Evolutionary conservation across 2,888 invertebrate species (phyloP).

Genomic region (Cephus nigrinus): DNA sequence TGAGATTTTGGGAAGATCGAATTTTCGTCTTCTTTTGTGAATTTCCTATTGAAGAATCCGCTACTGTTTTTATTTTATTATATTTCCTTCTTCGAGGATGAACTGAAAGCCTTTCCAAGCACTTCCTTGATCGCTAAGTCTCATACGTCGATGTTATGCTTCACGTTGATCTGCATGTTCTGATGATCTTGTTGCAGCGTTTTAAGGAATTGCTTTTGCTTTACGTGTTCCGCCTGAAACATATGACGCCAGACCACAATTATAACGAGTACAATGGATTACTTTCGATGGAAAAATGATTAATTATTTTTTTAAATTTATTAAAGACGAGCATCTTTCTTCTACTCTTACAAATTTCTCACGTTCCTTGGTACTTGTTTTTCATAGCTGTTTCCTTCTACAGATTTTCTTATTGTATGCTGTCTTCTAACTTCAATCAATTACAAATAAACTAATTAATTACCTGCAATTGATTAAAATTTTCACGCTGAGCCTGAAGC

Average conservation of each 20-base stretch:
- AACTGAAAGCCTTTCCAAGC: not conserved
- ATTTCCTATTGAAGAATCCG: not conserved
- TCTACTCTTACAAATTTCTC: not conserved
- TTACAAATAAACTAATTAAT: not conserved
- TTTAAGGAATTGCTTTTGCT: slow-evolving; percentile 59
- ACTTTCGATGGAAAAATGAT: not conserved
- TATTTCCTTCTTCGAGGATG: not conserved
- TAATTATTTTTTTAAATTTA: not conserved
- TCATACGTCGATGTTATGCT: slow-evolving; percentile 55
- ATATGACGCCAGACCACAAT: not conserved
- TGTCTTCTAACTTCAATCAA: not conserved
- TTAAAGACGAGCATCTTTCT: not conserved
- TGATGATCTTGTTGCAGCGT: slow-evolving; percentile 62
- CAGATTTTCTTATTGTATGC: not conserved
- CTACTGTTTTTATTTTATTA: not conserved
- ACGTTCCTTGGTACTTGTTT: not conserved
- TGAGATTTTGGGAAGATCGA: not conserved
- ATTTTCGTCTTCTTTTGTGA: not conserved
- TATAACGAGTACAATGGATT: not conserved
- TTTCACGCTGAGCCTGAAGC: slow-evolving; percentile 47
- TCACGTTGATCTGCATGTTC: slow-evolving; percentile 55
- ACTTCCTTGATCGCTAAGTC: slow-evolving; percentile 2
- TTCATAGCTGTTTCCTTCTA: not conserved
- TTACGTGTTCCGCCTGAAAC: slow-evolving; percentile 57
- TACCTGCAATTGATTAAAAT: slow-evolving; percentile 52